Evolutionary conservation across 2,888 invertebrate genomes (phyloP).

Genomic region (Platycheirus rosarum): DNA sequence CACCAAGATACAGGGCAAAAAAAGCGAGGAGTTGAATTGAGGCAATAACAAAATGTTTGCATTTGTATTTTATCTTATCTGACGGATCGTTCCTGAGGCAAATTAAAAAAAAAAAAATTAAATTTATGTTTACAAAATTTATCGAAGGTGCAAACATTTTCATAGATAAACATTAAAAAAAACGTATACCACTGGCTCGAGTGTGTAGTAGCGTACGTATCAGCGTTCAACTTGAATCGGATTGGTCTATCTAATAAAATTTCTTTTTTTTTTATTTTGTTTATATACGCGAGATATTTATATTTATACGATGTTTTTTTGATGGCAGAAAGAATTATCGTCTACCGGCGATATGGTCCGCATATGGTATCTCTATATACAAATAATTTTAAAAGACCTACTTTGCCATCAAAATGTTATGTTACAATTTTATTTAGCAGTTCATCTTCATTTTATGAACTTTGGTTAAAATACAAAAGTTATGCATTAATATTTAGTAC

Average conservation of each 20-base stretch:
- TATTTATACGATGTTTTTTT: slow-evolving; percentile 9
- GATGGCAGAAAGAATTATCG: slow-evolving; percentile 27
- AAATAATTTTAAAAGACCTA: too few species aligned
- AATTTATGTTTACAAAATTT: slow-evolving; percentile 23
- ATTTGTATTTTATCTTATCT: slow-evolving; percentile 46
- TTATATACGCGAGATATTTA: neutral
- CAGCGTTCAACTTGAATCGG: neutral
- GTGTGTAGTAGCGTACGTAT: neutral
- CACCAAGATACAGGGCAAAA: neutral
- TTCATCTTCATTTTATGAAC: too few species aligned
- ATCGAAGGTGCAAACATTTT: slow-evolving; percentile 33
- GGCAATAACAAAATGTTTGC: slow-evolving; percentile 24
- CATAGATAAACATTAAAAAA: slow-evolving; percentile 9
- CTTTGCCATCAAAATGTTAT: too few species aligned
- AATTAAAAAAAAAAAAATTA: slow-evolving; percentile 14
- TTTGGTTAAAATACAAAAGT: too few species aligned
- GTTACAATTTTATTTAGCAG: too few species aligned
- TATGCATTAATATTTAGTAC: too few species aligned
- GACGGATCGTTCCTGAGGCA: slow-evolving; percentile 17
- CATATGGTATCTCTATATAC: too few species aligned
- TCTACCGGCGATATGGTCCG: neutral
- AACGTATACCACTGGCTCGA: neutral
- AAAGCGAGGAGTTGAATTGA: slow-evolving; percentile 1
- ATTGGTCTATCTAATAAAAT: neutral
- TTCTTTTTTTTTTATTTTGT: slow-evolving; percentile 1